Base-by-base conservation (phyloP, 2,888 invertebrate genomes). In the Agrochola circellaris region DNA sequence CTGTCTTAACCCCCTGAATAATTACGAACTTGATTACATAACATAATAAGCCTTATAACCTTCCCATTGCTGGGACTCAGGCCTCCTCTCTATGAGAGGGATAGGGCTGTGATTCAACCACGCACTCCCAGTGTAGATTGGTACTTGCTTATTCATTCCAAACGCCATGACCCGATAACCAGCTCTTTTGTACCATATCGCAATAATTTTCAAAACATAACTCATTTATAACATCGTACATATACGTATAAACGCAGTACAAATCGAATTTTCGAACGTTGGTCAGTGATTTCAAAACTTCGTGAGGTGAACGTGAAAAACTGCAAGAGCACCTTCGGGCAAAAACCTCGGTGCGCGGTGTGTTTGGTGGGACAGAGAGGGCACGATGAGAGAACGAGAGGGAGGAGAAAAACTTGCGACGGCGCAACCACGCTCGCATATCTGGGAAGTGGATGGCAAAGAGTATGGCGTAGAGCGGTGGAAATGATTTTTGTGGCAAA, bases 361-460 rank as follows among this genome's bases (percentile, higher is more conserved):
- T 93, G 91, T 95, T 92, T 95, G 95, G 93, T 90, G 83, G 65
- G 94, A 95, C 80, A 8, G 93, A 88, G 95, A 93, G 38, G 48
- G 88, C 34, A 6, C 5, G 3, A 74, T 13, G 89, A 71, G 81
- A 20, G 89, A 92, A 88, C 73, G 92, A 86, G 93, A 91, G 82
- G 87, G 79, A 54, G 60, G 87, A 92, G 89, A 93, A 93, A 93
- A 94, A 94, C 91, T 89, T 93, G 95, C 93, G 94, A 92, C 89
- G 84, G 90, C 94, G 93, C 93, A 89, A 90, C 94, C 90, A 88
- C 87, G 92, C 92, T 89, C 88, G 94, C 95, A 95, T 95, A 93
- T 93, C 94, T 95, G 91, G 91, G 89, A 90, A 92, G 91, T 89
- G 90, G 85, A 72, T 48, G 88, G 56, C 92, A 94, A 70, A 93